These are phyloP conservation scores for Pelecanus crispus DNA, from an alignment of 2,113 vertebrate genomes.

Conservation along the genomic window DNA sequence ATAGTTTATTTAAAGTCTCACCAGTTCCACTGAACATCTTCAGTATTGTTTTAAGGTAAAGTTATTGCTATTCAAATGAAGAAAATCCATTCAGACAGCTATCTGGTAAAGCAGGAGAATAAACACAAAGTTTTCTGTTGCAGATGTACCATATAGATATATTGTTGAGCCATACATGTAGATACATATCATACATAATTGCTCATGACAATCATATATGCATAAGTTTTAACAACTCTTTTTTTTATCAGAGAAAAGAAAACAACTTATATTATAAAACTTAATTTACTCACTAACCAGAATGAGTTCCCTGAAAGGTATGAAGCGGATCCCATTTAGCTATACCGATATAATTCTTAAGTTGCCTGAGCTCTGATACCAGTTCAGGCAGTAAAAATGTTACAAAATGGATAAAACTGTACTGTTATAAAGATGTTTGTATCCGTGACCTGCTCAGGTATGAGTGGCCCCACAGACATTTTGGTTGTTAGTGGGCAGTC, in stretches of 20 bases:
- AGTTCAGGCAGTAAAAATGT: neutral
- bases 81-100: neutral
- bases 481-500: neutral
- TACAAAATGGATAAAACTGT: neutral
- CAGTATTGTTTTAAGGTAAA: neutral
- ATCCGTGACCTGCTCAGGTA: neutral
- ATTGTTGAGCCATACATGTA: neutral
- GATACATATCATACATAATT: neutral
- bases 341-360: neutral
- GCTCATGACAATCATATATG: neutral
- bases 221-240: neutral
- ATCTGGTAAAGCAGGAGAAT: neutral
- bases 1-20: neutral
- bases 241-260: neutral
- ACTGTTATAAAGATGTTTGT: neutral
- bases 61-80: neutral
- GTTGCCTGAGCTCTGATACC: neutral
- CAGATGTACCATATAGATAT: neutral
- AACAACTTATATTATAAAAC: neutral
- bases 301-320: neutral
- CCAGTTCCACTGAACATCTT: neutral
- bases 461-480: fast-evolving
- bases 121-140: neutral
- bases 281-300: neutral
- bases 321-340: neutral